Conservation (phyloP, 1,140 invertebrate species). For the Phymorhynchus buccinoides region DNA sequence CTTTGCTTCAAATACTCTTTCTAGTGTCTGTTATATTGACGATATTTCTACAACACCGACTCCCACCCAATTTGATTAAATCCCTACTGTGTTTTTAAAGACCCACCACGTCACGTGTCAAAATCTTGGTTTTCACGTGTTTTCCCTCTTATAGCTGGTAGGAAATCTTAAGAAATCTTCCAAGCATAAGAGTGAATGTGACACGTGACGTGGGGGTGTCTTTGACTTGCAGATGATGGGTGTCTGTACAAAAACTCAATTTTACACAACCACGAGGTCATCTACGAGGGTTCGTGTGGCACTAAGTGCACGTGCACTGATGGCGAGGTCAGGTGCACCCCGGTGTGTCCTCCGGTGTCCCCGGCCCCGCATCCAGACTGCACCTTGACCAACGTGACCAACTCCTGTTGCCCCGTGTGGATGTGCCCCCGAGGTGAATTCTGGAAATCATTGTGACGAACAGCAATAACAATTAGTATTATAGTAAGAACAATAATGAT, state of each 20-base stretch:
- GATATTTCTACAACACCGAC: background rate
- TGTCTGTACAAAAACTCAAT: constrained; percentile 36
- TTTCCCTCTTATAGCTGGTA: background rate
- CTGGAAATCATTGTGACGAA: background rate
- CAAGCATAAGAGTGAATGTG: too few species aligned
- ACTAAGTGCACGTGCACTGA: constrained; percentile 39
- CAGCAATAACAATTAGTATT: background rate
- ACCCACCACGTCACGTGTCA: background rate
- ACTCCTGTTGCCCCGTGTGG: constrained; percentile 44
- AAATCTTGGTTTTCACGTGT: background rate
- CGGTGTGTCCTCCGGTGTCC: constrained; percentile 28
- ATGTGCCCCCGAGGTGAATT: constrained; percentile 43
- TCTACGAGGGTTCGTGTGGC: constrained; percentile 37
- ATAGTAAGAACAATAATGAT: background rate
- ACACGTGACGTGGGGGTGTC: too few species aligned
- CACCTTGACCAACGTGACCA: constrained; percentile 32
- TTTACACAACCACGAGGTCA: constrained; percentile 31
- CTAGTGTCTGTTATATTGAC: too few species aligned
- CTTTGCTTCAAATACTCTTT: too few species aligned
- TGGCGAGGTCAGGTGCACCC: constrained; percentile 31
- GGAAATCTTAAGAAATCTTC: background rate
- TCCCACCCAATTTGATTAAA: background rate
- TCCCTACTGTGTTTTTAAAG: too few species aligned
- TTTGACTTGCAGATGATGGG: constrained; percentile 34
- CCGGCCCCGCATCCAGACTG: constrained; percentile 36